Conservation (phyloP, 2,113 vertebrate species). For the Halichoeres trimaculatus region DNA sequence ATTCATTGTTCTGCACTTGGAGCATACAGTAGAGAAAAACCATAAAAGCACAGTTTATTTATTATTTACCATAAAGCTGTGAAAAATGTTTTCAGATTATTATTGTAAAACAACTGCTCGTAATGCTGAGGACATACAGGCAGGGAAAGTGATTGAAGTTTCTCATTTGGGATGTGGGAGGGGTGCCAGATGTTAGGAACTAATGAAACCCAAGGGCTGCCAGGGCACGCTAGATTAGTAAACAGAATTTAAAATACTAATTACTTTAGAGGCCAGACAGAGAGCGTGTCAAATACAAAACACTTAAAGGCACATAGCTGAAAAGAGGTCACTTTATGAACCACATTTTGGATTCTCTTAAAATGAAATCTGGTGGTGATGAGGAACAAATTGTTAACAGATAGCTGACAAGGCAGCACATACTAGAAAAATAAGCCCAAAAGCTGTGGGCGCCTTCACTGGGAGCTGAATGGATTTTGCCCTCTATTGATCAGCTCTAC, state of each 20-base stretch:
- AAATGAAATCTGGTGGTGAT: background rate
- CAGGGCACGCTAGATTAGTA: constrained; percentile 60
- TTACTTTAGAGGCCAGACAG: constrained; percentile 54
- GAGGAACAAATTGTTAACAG: background rate
- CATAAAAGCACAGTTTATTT: background rate
- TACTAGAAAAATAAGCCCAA: background rate
- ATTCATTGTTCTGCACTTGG: background rate
- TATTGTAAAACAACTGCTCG: constrained; percentile 34
- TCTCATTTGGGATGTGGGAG: constrained; percentile 71
- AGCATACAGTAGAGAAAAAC: background rate
- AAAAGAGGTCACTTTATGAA: constrained; percentile 12
- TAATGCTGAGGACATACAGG: constrained; percentile 50
- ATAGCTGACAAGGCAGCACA: background rate
- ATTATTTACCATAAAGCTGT: constrained; percentile 5
- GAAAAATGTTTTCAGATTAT: constrained; percentile 33
- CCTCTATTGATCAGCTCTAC: background rate
- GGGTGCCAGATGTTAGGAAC: constrained; percentile 66
- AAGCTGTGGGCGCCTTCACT: background rate
- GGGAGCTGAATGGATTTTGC: background rate
- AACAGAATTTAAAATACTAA: constrained; percentile 67
- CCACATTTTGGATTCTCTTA: background rate
- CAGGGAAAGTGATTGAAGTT: constrained; percentile 71
- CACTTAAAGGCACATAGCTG: constrained; percentile 26
- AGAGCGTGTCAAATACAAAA: constrained; percentile 55
- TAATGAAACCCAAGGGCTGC: constrained; percentile 75